Conservation (phyloP, 2,888 invertebrate genomes). For the Ditylenchus weischeri region DNA sequence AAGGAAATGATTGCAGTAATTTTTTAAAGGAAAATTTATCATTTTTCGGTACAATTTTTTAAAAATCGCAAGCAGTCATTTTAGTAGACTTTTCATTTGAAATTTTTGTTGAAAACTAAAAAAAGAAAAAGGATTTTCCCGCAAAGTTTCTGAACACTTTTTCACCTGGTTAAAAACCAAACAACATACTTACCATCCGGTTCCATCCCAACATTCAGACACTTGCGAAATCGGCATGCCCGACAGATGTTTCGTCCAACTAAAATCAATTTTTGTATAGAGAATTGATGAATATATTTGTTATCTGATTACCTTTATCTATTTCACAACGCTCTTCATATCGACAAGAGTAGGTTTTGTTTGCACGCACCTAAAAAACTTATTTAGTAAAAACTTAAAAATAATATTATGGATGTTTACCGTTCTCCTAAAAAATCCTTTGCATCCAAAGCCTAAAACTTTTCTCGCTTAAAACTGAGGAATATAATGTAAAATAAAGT, state of each 20-base stretch:
- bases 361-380: constrained; percentile 20
- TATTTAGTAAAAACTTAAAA: neutral
- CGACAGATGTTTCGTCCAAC: constrained; percentile 56
- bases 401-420: constrained; percentile 19
- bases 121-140: no score
- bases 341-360: constrained; percentile 52
- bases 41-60: no score
- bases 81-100: no score
- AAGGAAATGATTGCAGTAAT: no score
- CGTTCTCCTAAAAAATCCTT: constrained; percentile 54
- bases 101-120: no score
- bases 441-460: constrained; percentile 47
- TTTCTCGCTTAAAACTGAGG: no score
- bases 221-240: constrained; percentile 56
- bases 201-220: constrained; percentile 57
- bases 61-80: no score
- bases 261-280: constrained; percentile 21
- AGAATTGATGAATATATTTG: no score
- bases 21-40: no score
- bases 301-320: constrained; percentile 44
- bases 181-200: constrained; percentile 41
- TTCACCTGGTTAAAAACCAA: no score
- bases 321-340: constrained; percentile 54
- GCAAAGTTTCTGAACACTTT: no score
- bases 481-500: no score